These are phyloP conservation scores for Lamellibrachia satsuma DNA, from an alignment of 2,888 invertebrate species.

Conservation along the genomic window DNA sequence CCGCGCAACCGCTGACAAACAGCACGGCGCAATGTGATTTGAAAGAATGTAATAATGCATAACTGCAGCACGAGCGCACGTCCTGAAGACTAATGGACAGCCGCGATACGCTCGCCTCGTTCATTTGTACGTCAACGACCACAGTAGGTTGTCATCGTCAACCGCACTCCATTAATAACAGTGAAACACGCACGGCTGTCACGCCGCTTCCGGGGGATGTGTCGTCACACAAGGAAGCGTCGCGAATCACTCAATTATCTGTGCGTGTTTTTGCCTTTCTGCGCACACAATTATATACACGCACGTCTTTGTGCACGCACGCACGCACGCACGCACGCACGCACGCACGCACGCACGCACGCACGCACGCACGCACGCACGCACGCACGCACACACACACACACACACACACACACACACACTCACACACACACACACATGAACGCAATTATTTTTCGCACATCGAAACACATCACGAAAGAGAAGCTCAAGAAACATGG, in stretches of 20 bases:
- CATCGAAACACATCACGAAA: background rate
- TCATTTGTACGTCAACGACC: background rate
- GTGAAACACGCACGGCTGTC: constrained; percentile 1
- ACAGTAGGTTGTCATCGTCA: background rate
- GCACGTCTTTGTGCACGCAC: background rate
- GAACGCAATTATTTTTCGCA: background rate
- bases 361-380: no score
- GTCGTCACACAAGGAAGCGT: background rate
- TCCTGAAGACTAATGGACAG: background rate
- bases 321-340: background rate
- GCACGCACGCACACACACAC: no score
- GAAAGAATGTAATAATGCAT: constrained; percentile 17
- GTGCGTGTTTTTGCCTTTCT: background rate
- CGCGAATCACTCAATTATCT: background rate
- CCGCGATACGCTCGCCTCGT: background rate
- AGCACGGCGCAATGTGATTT: background rate
- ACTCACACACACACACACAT: background rate
- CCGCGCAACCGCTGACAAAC: background rate
- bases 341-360: background rate
- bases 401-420: background rate
- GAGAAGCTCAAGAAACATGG: background rate
- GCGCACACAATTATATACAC: background rate
- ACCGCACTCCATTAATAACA: background rate
- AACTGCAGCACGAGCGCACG: background rate
- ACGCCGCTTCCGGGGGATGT: background rate